Evolutionary conservation across 2,888 invertebrate species (phyloP).

Genomic region (Oscheius myriophilus): DNA sequence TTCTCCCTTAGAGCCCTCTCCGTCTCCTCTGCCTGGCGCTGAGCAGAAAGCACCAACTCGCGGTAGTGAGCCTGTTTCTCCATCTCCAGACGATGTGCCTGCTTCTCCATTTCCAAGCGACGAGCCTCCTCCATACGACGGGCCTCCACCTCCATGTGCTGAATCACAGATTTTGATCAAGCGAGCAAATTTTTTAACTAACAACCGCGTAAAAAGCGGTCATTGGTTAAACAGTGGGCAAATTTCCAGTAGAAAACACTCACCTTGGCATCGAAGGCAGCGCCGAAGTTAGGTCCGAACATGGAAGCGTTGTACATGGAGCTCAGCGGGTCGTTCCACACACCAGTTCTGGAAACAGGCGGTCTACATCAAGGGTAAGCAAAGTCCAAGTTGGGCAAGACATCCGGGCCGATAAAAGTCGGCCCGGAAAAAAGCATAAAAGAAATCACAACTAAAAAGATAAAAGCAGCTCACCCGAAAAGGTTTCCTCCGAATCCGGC

Average conservation of each 20-base stretch:
- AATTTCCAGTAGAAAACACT: too few species aligned
- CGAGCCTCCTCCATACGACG: neutral
- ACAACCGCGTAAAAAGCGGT: neutral
- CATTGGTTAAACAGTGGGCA: too few species aligned
- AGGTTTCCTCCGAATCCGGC: conserved; percentile 4
- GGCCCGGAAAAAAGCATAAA: neutral
- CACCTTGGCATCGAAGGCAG: conserved; percentile 35
- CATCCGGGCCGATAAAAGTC: neutral
- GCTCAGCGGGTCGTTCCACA: too few species aligned
- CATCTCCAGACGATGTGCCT: neutral
- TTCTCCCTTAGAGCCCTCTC: conserved; percentile 3
- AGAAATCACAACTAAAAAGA: neutral
- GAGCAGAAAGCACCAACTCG: too few species aligned
- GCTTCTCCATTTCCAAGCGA: neutral
- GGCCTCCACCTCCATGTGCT: neutral
- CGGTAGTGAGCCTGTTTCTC: neutral
- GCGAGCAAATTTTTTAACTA: neutral
- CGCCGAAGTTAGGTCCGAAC: conserved; percentile 9
- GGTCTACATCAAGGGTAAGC: too few species aligned
- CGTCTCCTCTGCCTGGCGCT: too few species aligned
- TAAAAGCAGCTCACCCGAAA: neutral
- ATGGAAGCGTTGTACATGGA: neutral
- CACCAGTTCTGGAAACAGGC: too few species aligned
- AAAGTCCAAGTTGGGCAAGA: too few species aligned
- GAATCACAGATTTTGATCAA: neutral